These are phyloP conservation scores for Lordiphosa fenestrarum DNA, from an alignment of 2,888 invertebrate genomes.

Conservation along the genomic window DNA sequence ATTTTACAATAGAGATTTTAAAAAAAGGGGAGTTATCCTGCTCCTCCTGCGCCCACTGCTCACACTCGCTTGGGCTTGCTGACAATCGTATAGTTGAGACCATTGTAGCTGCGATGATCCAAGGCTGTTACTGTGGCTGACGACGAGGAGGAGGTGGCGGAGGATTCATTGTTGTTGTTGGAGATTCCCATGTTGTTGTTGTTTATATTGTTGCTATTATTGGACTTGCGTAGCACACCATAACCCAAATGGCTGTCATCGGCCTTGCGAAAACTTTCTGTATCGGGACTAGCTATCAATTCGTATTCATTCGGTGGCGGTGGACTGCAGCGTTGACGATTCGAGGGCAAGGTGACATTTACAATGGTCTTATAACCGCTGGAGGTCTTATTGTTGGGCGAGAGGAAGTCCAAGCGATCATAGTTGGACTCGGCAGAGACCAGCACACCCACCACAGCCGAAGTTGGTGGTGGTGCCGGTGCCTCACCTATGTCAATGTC, in stretches of 20 bases:
- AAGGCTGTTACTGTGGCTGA: conserved; percentile 79
- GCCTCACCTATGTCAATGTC: conserved; percentile 77
- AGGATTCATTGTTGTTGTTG: conserved; percentile 8
- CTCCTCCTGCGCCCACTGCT: neutral
- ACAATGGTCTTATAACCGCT: conserved; percentile 87
- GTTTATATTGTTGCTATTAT: conserved; percentile 39
- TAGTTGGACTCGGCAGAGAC: conserved; percentile 83
- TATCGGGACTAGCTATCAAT: conserved; percentile 84
- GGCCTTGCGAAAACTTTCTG: conserved; percentile 87
- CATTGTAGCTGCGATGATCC: conserved; percentile 87
- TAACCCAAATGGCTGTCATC: conserved; percentile 91
- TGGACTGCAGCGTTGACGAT: conserved; percentile 65
- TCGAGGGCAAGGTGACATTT: conserved; percentile 82
- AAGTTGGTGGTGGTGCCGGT: neutral
- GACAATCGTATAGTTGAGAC: conserved; percentile 90
- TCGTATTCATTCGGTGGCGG: conserved; percentile 88
- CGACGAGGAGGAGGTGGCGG: neutral
- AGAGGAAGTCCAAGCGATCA: conserved; percentile 90
- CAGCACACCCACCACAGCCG: conserved; percentile 12
- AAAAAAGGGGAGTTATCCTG: neutral
- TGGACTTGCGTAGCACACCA: conserved; percentile 87
- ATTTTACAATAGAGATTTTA: conserved; percentile 8
- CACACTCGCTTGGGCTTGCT: conserved; percentile 86
- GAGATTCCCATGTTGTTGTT: conserved; percentile 31
- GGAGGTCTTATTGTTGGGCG: conserved; percentile 87